A percentile compares a stretch with the other conserved stretches of the same genome.
These are phyloP conservation scores for Paramormyrops hopkinsi DNA, from an alignment of 2,797 vertebrate species.

Conservation along the genomic window DNA sequence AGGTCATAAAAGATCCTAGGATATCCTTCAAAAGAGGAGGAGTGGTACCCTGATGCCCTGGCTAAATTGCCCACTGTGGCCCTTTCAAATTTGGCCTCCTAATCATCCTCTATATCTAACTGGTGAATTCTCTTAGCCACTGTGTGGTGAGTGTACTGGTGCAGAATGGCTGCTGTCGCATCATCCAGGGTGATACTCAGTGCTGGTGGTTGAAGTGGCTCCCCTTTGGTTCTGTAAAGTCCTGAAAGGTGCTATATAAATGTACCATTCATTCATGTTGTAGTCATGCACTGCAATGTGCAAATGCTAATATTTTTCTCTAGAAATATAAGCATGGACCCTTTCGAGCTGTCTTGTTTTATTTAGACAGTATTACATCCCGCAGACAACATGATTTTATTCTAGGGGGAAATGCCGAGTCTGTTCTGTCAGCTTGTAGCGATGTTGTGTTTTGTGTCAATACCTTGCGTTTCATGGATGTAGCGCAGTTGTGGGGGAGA, in stretches of 20 bases:
- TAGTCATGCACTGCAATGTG: background rate
- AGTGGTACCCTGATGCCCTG: background rate
- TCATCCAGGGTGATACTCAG: background rate
- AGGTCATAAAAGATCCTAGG: background rate
- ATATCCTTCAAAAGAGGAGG: background rate
- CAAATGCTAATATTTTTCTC: background rate
- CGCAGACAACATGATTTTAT: background rate
- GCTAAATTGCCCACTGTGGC: background rate
- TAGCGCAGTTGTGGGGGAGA: background rate
- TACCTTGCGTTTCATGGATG: background rate
- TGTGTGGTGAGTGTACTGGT: background rate
- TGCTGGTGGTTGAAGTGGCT: background rate
- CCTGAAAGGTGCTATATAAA: background rate
- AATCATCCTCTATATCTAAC: background rate
- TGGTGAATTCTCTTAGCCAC: background rate
- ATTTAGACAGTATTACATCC: background rate
- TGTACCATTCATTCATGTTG: background rate
- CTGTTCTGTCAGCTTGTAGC: background rate
- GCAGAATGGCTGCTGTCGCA: background rate
- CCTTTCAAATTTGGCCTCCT: background rate
- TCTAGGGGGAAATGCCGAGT: background rate
- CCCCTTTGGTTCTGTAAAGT: background rate
- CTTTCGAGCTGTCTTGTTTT: background rate
- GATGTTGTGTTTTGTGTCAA: background rate
- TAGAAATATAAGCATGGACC: background rate